A percentile compares a stretch with the other conserved stretches of the same genome.
These are phyloP conservation scores for Ptyas mucosa DNA, from an alignment of 2,113 vertebrate genomes.

Conservation along the genomic window DNA sequence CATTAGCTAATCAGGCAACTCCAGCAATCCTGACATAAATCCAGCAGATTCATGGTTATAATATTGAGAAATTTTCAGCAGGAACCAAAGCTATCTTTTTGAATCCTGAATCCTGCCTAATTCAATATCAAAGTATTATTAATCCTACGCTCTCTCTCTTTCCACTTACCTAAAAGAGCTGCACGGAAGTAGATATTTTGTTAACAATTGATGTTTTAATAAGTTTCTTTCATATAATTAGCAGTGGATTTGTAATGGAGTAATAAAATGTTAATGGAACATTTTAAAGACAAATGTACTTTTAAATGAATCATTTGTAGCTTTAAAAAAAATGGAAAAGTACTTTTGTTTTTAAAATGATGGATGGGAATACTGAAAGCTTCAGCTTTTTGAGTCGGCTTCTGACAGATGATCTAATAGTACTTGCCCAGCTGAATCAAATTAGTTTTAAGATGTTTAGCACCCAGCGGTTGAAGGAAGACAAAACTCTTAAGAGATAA, in stretches of 20 bases:
- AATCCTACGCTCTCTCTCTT: background rate
- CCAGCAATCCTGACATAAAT: background rate
- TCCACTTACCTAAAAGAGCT: slow-evolving; percentile 9
- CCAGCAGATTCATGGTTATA: background rate
- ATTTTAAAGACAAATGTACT: slow-evolving; percentile 23
- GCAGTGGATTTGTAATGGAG: slow-evolving; percentile 10
- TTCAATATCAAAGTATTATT: background rate
- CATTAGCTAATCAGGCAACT: background rate
- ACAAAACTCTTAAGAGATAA: background rate
- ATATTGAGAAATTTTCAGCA: background rate
- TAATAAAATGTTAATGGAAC: slow-evolving; percentile 25
- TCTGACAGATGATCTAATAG: background rate
- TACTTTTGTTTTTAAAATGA: slow-evolving; percentile 10
- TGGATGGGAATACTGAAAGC: slow-evolving; percentile 4
- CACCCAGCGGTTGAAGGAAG: background rate
- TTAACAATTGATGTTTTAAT: slow-evolving; percentile 30
- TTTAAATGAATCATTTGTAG: slow-evolving; percentile 8
- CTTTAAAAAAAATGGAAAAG: background rate
- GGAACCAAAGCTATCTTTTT: background rate
- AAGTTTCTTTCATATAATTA: slow-evolving; percentile 33
- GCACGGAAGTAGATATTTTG: background rate
- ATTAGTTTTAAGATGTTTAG: background rate
- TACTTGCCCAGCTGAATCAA: background rate
- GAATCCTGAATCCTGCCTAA: background rate
- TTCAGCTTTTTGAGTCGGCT: background rate